Base-by-base conservation (phyloP, 2,797 vertebrate species). In the Alcedo quadribrachys region DNA sequence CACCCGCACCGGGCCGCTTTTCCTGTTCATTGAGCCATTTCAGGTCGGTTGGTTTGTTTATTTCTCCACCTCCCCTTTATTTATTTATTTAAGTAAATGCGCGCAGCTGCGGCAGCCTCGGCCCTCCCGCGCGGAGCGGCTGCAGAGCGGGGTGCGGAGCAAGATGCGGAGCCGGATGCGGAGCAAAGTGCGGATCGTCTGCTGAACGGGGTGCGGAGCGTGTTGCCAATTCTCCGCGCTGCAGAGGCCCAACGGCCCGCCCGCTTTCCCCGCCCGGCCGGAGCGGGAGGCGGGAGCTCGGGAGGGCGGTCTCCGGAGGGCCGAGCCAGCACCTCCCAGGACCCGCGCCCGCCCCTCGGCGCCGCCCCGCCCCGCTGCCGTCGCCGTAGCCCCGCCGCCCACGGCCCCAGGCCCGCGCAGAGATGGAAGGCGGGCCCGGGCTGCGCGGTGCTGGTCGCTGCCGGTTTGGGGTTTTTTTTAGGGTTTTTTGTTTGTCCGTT, bases 181-280 rank as follows among this genome's bases (percentile, higher is more conserved):
- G 37, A 37, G 37, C 37, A 37, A 37, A 13, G 12, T 37, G 12
- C 37, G 37, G 37, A 37, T 14, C 37, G 37, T 37, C 37, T 37
- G 37, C 37, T 37, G 37, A 37, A 5, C 37, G 37, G 12, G 12
- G 37, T 37, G 37, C 37, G 37, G 37, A 37, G 37, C 37, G 5
- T 5, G 37, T 12, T 37, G 12, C 37, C 12, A 37, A 37, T 37
- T 37, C 37, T 13, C 37, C 37, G 12, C 6, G 10, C 58, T 27
- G 42, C 37, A 9, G 18, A 57, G 42, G 11, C 18, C 40, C 25
- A 7, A 14, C 55, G 21, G 35, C 58, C n/a, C 42, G 90, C 83
- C 61, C 93, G 46, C 91, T 96, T 95, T 94, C 90, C 92, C 92
- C 92, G 43, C 43, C 22, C 30, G 15, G 57, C 21, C 14, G 57